Evolutionary conservation across 2,888 invertebrate species (phyloP).

Genomic region (Notocelia uddmanniana): DNA sequence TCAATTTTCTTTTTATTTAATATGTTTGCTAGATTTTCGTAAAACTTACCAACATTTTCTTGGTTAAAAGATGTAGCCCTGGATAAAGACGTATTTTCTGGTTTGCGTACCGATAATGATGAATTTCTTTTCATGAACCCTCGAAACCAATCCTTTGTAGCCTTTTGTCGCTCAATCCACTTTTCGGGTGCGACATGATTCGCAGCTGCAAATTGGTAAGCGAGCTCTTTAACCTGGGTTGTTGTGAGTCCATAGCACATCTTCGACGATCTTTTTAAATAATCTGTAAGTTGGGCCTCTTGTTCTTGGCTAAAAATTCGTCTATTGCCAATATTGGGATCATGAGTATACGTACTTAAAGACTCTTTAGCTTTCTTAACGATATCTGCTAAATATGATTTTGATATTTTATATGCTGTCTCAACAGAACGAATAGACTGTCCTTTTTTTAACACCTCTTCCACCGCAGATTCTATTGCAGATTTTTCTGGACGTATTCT

Average conservation of each 20-base stretch:
- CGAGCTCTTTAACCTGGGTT: slow-evolving; percentile 45
- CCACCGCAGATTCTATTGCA: no score
- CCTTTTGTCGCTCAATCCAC: slow-evolving; percentile 43
- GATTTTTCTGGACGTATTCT: no score
- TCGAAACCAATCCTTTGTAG: slow-evolving; percentile 47
- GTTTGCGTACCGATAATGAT: slow-evolving; percentile 42
- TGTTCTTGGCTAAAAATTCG: no score
- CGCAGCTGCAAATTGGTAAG: slow-evolving; percentile 47
- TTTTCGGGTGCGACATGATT: slow-evolving; percentile 37
- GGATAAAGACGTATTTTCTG: slow-evolving; percentile 47
- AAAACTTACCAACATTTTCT: slow-evolving; percentile 47
- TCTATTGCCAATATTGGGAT: no score
- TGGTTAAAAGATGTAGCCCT: slow-evolving; percentile 47
- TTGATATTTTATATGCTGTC: no score
- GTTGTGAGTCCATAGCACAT: slow-evolving; percentile 49
- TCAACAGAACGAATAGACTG: no score
- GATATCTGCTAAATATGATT: no score
- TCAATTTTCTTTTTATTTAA: slow-evolving; percentile 34
- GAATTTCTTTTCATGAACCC: slow-evolving; percentile 45
- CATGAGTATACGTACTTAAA: no score
- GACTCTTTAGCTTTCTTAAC: no score
- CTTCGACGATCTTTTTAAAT: slow-evolving; percentile 36
- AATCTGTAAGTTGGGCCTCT: no score
- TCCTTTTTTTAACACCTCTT: no score
- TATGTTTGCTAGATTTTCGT: slow-evolving; percentile 45